Base-by-base conservation (phyloP, 2,113 vertebrate species). In the Aplodontia rufa region DNA sequence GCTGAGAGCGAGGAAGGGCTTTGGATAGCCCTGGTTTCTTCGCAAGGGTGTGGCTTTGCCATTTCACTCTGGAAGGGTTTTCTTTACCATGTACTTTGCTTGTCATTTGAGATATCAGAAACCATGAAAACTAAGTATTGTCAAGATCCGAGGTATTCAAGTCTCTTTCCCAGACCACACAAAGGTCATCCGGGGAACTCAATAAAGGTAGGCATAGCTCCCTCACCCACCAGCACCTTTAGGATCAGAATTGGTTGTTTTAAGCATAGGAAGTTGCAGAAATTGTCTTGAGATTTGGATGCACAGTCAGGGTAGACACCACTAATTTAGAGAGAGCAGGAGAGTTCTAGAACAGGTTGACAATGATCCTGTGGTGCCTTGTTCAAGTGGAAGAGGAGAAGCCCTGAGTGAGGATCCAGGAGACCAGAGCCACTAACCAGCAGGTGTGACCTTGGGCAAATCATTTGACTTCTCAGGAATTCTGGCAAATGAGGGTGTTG, bases 21-120 rank as follows among this genome's bases (percentile, higher is more conserved):
- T 51, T 82, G 28, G 74, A 28, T 87, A 60, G 93, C 10, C 32
- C 81, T 84, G 90, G n/a, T 55, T 84, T 96, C 49, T 95, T 76
- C 80, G 91, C 11, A 24, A 84, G 79, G 64, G 32, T 81, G 35
- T 92, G 76, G 84, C 82, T 87, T 74, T 94, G 49, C 45, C 71
- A 30, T 86, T 96, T 95, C 62, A 53, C 9, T 58, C 60, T 78
- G 60, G 82, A 87, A 91, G 71, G 62, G 74, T 62, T 90, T 81
- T 62, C 68, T 42, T 75, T 91, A 68, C 69, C 26, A 17, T 79
- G 81, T 92, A 45, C 51, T 13, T 62, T 81, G 66, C 24, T 93
- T 72, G 30, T 85, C 80, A 66, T 49, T 66, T 83, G 79, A 60
- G 75, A 89, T 51, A 71, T 80, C 89, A 85, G 69, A 87, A 94